phyloP scores from a whole-genome alignment of 2,888 invertebrate genomes.

The Polymixis flavicincta region DNA sequence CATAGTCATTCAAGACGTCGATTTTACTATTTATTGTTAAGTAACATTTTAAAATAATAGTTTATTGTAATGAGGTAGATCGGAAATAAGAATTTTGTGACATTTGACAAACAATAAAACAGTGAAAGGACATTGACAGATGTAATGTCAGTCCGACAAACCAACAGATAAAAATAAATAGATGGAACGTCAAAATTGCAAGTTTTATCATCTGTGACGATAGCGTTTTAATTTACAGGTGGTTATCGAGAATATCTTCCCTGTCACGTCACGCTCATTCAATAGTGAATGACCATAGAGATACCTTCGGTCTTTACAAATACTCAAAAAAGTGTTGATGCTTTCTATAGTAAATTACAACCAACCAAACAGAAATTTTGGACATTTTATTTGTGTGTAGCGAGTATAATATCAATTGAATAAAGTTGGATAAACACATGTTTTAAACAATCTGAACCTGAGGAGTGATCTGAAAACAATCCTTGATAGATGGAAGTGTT shows the following conservation, averaged over 20 bases:
- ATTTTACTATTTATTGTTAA: conserved; percentile 64
- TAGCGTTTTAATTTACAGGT: neutral
- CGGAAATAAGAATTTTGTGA: conserved; percentile 55
- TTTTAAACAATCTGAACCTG: conserved; percentile 76
- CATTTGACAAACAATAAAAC: conserved; percentile 33
- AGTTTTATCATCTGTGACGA: conserved; percentile 10
- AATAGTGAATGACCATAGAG: conserved; percentile 83
- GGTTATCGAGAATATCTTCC: conserved; percentile 59
- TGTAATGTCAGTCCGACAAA: conserved; percentile 9
- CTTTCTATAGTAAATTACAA: conserved; percentile 90
- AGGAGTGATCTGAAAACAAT: conserved; percentile 80
- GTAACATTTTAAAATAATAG: conserved; percentile 69
- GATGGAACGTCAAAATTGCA: neutral
- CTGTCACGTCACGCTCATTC: conserved; percentile 74
- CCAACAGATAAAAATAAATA: conserved; percentile 16
- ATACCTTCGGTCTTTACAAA: conserved; percentile 82
- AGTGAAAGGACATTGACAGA: conserved; percentile 1
- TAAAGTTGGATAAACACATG: conserved; percentile 77
- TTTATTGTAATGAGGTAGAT: conserved; percentile 58
- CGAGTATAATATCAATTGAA: conserved; percentile 85
- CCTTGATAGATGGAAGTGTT: conserved; percentile 87
- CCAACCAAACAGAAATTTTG: conserved; percentile 89
- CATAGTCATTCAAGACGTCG: conserved; percentile 77
- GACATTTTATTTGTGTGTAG: conserved; percentile 86
- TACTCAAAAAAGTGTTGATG: conserved; percentile 91